Base-by-base conservation (phyloP, 2,888 invertebrate species). In the Drosophila macrospina region DNA sequence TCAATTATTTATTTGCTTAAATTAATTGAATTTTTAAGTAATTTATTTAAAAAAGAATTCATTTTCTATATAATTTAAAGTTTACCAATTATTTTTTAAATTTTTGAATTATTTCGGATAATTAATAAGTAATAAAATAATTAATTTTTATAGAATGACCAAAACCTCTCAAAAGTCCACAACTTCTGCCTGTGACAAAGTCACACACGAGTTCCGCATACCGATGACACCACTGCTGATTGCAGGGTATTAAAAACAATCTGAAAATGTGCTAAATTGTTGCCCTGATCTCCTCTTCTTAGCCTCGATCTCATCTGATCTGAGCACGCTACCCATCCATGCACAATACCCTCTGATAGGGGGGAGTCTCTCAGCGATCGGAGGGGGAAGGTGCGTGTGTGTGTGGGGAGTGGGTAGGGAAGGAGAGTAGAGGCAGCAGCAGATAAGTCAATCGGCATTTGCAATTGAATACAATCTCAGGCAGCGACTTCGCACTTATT, bases 241-340 rank as follows among this genome's bases (percentile, higher is more conserved):
- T 34, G 20, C 7, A 8, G 42, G 16, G 50, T 60, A 62, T 62
- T 5, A 7, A 28, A 34, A 32, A 57, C 57, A 64, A 51, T 57
- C 10, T 7, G 30, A 55, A 66, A 74, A 71, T 84, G 79, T 81
- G 81, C 74, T 74, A 74, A 81, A 74, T 67, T 79, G 56, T 65
- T 62, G 65, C 39, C 34, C 61, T 11, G 11, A 24, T 56, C 45
- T 26, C 5, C 24, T 20, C 20, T 41, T 30, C 20, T 47, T 47
- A 28, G 41, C 51, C 26, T 37, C 57, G 5, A 37, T 20, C 37
- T 8, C 10, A 13, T 5, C 37, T 34, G 51, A 57, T 37, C 45
- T 67, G 69, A 50, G 37, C 78, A 80, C 78, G 79, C 64, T 51
- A 26, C 15, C 8, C 20, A 30, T 11, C 54, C 81, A 78, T 81